Evolutionary conservation across 92 coral and sea anemone species (phyloP), one percentile per base, ranked within the genome.

Genomic region (Zoanthus gigantus): DNA sequence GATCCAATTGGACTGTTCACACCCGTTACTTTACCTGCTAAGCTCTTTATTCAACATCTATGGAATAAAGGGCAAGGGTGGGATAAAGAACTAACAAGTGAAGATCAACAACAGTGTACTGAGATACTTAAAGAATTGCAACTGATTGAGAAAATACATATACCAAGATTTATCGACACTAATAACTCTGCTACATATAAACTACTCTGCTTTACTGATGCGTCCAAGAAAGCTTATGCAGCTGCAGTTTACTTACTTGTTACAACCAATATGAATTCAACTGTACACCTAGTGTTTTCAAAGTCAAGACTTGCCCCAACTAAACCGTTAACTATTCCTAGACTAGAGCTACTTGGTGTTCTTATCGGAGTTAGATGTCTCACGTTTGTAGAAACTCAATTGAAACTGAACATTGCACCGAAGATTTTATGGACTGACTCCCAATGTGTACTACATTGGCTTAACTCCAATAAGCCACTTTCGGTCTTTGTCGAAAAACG

Each of bases 291-390:
- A 66, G 76, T 87, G 61, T 88, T 88, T 46, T 88, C 91, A 18
- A 81, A 88, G 79, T 68, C 91, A 52, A 74, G 91, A 53, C 82
- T 82, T 72, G 76, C 90, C 53, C 90, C 90, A 75, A 78, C 90
- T 16, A 87, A 87, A 44, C 76, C 42, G 61, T 48, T 87, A 68
- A 87, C 85, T 34, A 87, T 87, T 46, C 90, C 90, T 57, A 78
- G 90, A 87, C 29, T 78, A 61, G 90, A 87, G 77, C 76, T 88
- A 12, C 76, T 79, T 65, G 86, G 78, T 61, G 90, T 88, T 63
- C 79, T 37, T 37, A 37, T 37, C 42, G 42, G 42, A 37, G 42
- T 37, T 37, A 37, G 42, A 37, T 37, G 42, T 66, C 80, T 88
- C 7, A 88, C 42, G 71, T 88, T 66, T 88, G 79, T 79, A 48